Base-by-base conservation (phyloP, 2,113 vertebrate species). In the western clawed frog (Xenopus tropicalis) region DNA sequence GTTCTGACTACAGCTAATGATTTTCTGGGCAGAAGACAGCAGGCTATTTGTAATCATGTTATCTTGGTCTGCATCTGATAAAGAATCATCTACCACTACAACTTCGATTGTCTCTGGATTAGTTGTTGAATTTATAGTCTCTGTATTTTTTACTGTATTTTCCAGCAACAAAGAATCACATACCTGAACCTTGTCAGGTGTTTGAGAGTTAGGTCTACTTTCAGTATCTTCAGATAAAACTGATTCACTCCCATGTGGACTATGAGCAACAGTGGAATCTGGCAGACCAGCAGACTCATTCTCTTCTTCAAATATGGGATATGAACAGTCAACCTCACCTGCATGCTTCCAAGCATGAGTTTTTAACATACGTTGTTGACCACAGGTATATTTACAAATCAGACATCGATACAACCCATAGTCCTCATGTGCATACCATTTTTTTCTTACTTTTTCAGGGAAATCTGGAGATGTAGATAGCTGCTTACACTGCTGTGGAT, bases 291-390 rank as follows among this genome's bases (percentile, higher is more conserved):
- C 71, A 16, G 81, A 79, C 25, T 90, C 93, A 0, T 85, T 88
- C 78, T 98, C 94, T 19, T 96, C 94, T 78, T 98, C 96, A 42
- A 98, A 98, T 77, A 98, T 93, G 3, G 97, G 97, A 72, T 99
- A 99, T 1, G 97, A 95, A 81, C 96, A 99, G 72, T 97, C 95
- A 0, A 98, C 93, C 65, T 98, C 91, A 2, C 97, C 96, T 0
- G 97, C 97, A 0, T 99, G 97, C 74, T 98, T 99, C 97, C 97
- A 99, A 0, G 97, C 95, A 0, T 99, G 97, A 0, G 97, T 99
- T 88, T 99, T 98, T 62, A 99, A 79, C 93, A 98, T 99, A 10
- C 97, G 85, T 84, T 98, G 97, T 83, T 98, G 97, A 56, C 94
- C 93, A 25, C 97, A 99, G n/a, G 96, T 96, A 3, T 99, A 99